Evolutionary conservation across 2,797 vertebrate genomes (phyloP), one percentile per base, ranked within the genome.

Genomic region (Takifugu ocellatus): DNA sequence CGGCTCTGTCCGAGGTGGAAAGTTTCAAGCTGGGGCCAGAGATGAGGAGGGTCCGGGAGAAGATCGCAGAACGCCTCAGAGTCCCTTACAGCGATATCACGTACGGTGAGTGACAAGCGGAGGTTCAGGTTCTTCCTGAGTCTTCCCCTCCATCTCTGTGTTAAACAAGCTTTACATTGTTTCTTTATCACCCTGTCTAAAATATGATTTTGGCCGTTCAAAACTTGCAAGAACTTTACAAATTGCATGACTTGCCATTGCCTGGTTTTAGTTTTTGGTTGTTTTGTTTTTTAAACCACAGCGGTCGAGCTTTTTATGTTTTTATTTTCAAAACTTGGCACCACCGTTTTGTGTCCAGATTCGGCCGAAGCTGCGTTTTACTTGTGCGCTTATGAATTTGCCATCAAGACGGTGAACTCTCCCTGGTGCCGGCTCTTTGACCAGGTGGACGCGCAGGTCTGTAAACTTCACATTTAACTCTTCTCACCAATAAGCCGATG

Each of bases 361-460:
- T 89, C 93, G 80, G 87, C 93, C n/a, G 94, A 97, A 74, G 93
- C 94, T 70, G 94, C 93, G 14, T 97, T 98, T 85, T 93, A 95
- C 66, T 82, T 96, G 50, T 98, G 96, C 67, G 94, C 94, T 0
- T 98, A 96, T 4, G 96, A 96, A 77, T 89, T 98, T 78, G 92
- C 95, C 59, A 93, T 99, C 83, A 94, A 88, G 72, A 91, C 90
- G 0, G 68, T 91, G 53, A 93, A 93, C 60, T 94, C 96, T 26
- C 94, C 95, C 0, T 99, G 96, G 97, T 99, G 97, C 79, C 88
- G 69, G 0, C 90, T 98, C 68, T 94, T 98, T 66, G 95, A 92
- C 57, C 88, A 92, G 70, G 86, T 90, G 0, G 95, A 98, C 69
- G 96, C 93, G 53, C 90, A 93, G 92, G 97, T 98, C 91, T 0